Base-by-base conservation (phyloP, 2,113 vertebrate genomes). In the Gymnobelideus leadbeateri region DNA sequence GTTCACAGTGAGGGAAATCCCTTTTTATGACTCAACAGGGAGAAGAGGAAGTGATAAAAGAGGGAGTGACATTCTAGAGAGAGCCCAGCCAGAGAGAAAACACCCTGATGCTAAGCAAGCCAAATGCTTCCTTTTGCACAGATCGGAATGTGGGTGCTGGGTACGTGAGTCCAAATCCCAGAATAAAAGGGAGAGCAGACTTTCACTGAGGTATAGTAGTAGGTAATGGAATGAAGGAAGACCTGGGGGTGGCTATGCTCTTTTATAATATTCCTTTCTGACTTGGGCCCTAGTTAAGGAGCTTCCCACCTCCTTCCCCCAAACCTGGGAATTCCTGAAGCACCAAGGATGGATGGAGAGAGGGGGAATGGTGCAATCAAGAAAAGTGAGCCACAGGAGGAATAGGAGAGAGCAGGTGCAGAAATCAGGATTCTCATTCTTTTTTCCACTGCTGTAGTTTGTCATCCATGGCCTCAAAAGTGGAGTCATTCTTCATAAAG, bases 401-500 rank as follows among this genome's bases (percentile, higher is more conserved):
- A 25, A 9, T 3, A 77, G 14, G 3, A 54, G 51, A 89, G 53
- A 19, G 0, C 31, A n/a, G 23, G 54, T 43, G 37, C 2, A 0
- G n/a, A 8, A 21, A n/a, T 96, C 24, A 49, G 89, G 98, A 89
- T 96, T 23, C 28, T 54, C 92, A 93, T 47, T 98, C 94, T 92
- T 95, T 94, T 77, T 97, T 99, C 99, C 99, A 99, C 89, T 99
- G n/a, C n/a, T n/a, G n/a, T n/a, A n/a, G n/a, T n/a, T n/a, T n/a
- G n/a, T n/a, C n/a, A n/a, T n/a, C n/a, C 91, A 99, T 99, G 91
- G 99, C 99, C n/a, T 98, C 98, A 95, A 99, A 97, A 0, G 99
- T 99, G 3, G 99, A 97, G 51, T 99, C 99, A 95, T 99, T 99
- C 99, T 99, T 99, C 49, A 99, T 98, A 5, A 99, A 99, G 97